phyloP scores from a whole-genome alignment of 2,888 invertebrate species.

The Himalopsyche anomala region DNA sequence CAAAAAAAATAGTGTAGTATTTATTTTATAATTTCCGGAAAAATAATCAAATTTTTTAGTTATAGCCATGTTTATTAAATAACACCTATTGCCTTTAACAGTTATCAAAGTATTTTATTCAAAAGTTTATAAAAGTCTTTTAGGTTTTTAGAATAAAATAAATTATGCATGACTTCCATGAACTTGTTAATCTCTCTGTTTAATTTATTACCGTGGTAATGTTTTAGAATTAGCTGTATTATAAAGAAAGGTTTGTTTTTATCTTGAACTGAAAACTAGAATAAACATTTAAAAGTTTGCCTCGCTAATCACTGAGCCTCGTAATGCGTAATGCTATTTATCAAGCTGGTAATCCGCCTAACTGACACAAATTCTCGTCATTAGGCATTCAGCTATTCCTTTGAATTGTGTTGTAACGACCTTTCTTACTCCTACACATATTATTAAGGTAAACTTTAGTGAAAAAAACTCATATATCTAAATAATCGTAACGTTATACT shows the following conservation, averaged over 20 bases:
- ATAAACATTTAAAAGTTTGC: slow-evolving; percentile 22
- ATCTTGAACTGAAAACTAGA: neutral
- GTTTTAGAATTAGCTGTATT: neutral
- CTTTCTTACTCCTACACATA: neutral
- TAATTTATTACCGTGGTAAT: neutral
- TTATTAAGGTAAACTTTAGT: neutral
- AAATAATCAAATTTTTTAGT: too few relatives aligned
- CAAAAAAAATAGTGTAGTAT: too few relatives aligned
- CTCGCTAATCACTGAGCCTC: neutral
- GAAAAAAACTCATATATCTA: neutral
- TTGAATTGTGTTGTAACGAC: neutral
- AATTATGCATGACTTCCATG: too few relatives aligned
- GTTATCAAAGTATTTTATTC: too few relatives aligned
- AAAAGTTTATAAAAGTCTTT: too few relatives aligned
- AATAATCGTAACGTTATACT: too few relatives aligned
- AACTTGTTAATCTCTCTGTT: too few relatives aligned
- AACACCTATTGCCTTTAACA: too few relatives aligned
- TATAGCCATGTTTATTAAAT: too few relatives aligned
- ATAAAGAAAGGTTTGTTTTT: neutral
- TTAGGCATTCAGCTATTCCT: slow-evolving; percentile 4
- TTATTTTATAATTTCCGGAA: too few relatives aligned
- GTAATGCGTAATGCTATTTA: slow-evolving; percentile 1
- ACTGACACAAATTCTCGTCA: neutral
- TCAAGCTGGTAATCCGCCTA: neutral
- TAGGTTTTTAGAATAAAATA: too few relatives aligned